A percentile compares a stretch with the other conserved stretches of the same genome.
These are phyloP conservation scores for Aplysina aerophoba DNA, from an alignment of 37 sponge, comb jelly and placozoan species.

Conservation along the genomic window DNA sequence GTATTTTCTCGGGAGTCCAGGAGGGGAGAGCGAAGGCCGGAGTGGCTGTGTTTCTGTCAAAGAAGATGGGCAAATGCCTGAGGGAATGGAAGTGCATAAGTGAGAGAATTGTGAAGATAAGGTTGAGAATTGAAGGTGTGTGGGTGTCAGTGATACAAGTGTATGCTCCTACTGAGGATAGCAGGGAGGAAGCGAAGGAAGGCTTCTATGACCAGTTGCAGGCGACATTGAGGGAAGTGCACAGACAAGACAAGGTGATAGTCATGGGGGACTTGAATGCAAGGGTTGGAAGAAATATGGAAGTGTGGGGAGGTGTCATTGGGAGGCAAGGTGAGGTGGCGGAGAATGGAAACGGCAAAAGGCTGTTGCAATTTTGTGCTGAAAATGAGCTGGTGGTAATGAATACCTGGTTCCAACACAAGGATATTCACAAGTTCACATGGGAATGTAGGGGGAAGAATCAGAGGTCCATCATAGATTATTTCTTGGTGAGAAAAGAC, in stretches of 20 bases:
- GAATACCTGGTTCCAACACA: conserved; percentile 10
- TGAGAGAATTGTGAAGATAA: no score
- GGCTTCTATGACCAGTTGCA: neutral
- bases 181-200: no score
- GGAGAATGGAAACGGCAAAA: conserved; percentile 16
- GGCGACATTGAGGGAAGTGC: neutral
- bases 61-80: no score
- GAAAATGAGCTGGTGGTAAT: conserved; percentile 16
- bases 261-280: conserved; percentile 17
- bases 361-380: conserved; percentile 24
- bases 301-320: conserved; percentile 27
- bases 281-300: conserved; percentile 14
- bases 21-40: no score
- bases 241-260: conserved; percentile 23
- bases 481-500: neutral
- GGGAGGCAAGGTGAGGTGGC: conserved; percentile 33
- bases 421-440: conserved; percentile 19
- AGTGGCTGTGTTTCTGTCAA: no score
- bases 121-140: no score
- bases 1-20: no score
- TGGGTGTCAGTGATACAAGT: no score
- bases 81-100: no score
- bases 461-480: conserved; percentile 16
- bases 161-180: no score
- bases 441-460: neutral